Percentiles rank a stretch among this genome's conserved stretches.
These are phyloP conservation scores for Glareola pratincola DNA, from an alignment of 2,113 vertebrate species.

Conservation along the genomic window DNA sequence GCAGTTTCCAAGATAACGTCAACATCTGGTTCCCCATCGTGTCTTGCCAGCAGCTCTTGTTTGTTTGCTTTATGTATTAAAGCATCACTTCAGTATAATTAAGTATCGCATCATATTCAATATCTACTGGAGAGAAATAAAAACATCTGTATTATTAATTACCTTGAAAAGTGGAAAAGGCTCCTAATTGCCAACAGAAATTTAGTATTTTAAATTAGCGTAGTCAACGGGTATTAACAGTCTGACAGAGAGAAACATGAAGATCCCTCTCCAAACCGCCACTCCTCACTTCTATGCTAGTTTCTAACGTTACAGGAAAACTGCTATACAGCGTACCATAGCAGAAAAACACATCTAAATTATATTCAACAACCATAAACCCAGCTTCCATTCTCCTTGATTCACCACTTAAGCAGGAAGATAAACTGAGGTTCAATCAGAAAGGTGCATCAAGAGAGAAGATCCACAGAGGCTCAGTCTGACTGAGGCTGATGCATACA, in stretches of 20 bases:
- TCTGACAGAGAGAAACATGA: not conserved
- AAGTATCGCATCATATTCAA: not conserved
- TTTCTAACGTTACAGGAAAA: not conserved
- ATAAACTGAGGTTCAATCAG: not conserved
- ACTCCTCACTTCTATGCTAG: not conserved
- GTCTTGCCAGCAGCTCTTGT: not conserved
- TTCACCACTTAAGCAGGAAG: not conserved
- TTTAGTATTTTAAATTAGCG: not conserved
- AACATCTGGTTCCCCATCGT: not conserved
- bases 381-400: not conserved
- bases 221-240: not conserved
- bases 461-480: not conserved
- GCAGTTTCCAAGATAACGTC: not conserved
- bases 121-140: not conserved
- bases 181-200: not conserved
- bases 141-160: not conserved
- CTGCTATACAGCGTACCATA: not conserved
- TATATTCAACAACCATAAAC: not conserved
- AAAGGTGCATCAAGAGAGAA: not conserved
- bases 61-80: not conserved
- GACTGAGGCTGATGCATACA: not conserved
- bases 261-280: not conserved
- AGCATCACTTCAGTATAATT: not conserved
- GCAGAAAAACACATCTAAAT: not conserved
- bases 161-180: not conserved